These are phyloP conservation scores for Saturnia pavonia DNA, from an alignment of 2,888 invertebrate genomes.

Conservation along the genomic window DNA sequence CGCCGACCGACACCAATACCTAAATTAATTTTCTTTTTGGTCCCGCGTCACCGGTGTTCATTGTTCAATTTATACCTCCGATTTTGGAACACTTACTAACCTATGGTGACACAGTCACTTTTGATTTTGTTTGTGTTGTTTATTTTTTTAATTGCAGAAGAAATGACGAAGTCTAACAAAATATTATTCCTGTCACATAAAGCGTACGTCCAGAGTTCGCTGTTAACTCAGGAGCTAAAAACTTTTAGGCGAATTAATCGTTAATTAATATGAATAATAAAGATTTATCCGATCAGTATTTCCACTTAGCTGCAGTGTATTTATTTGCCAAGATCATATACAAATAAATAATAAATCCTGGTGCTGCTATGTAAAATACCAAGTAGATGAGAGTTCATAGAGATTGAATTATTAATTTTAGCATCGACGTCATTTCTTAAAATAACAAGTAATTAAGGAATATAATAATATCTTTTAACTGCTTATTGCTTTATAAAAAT, in stretches of 20 bases:
- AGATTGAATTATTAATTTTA: neutral
- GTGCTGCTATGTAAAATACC: neutral
- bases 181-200: neutral
- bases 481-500: too few relatives aligned
- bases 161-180: neutral
- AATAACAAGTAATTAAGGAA: neutral
- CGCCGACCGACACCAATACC: constrained; percentile 79
- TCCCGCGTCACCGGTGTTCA: constrained; percentile 64
- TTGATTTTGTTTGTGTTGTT: constrained; percentile 2
- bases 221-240: neutral
- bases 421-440: neutral
- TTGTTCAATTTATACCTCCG: constrained; percentile 72
- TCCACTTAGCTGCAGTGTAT: neutral
- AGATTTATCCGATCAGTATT: neutral
- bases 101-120: neutral
- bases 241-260: neutral
- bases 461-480: neutral
- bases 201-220: neutral
- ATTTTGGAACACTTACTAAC: constrained; percentile 57
- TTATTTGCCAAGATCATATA: too few relatives aligned
- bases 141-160: neutral
- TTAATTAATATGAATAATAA: neutral
- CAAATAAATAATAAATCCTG: neutral
- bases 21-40: constrained; percentile 81
- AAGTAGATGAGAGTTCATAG: neutral